These are phyloP conservation scores for Plectrocnemia conspersa DNA, from an alignment of 1,140 invertebrate genomes.

Conservation along the genomic window DNA sequence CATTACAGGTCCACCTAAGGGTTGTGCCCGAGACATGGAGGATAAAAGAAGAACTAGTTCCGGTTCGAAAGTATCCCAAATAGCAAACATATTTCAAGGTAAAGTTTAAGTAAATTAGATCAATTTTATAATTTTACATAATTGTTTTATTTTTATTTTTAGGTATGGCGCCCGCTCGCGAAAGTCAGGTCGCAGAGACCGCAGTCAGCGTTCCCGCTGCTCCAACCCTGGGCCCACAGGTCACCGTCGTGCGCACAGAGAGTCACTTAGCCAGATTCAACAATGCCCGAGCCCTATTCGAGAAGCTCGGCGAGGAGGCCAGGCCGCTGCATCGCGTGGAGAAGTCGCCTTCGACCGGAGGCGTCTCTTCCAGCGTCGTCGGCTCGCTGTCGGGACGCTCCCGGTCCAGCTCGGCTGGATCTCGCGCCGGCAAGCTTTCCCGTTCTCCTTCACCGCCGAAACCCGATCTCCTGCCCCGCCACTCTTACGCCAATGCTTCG, in stretches of 20 bases:
- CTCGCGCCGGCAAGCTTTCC: conserved; percentile 45
- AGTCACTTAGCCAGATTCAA: conserved; percentile 87
- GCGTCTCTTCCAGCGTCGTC: conserved; percentile 47
- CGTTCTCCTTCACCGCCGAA: conserved; percentile 45
- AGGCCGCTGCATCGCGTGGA: conserved; percentile 50
- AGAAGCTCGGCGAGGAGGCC: conserved; percentile 80
- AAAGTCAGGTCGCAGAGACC: conserved; percentile 35
- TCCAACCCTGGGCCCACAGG: conserved; percentile 49
- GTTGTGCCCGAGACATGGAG: conserved; percentile 48
- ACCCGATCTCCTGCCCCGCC: conserved; percentile 8
- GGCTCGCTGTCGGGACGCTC: conserved; percentile 58
- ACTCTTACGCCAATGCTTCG: background rate
- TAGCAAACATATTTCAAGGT: conserved; percentile 85
- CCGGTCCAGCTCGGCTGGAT: conserved; percentile 54
- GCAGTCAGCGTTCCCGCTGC: conserved; percentile 41
- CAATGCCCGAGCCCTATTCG: conserved; percentile 86
- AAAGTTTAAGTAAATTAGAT: too few relatives aligned
- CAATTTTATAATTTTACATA: conserved; percentile 35
- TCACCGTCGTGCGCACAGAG: conserved; percentile 78
- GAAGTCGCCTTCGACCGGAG: conserved; percentile 49
- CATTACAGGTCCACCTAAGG: conserved; percentile 32
- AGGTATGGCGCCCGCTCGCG: conserved; percentile 48
- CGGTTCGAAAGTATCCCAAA: conserved; percentile 83
- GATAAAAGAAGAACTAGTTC: conserved; percentile 62
- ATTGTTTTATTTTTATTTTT: too few relatives aligned